A percentile compares a stretch with the other conserved stretches of the same genome.
Evolutionary conservation across 2,797 vertebrate genomes (phyloP).

Genomic region (Nannoperca obscura): DNA sequence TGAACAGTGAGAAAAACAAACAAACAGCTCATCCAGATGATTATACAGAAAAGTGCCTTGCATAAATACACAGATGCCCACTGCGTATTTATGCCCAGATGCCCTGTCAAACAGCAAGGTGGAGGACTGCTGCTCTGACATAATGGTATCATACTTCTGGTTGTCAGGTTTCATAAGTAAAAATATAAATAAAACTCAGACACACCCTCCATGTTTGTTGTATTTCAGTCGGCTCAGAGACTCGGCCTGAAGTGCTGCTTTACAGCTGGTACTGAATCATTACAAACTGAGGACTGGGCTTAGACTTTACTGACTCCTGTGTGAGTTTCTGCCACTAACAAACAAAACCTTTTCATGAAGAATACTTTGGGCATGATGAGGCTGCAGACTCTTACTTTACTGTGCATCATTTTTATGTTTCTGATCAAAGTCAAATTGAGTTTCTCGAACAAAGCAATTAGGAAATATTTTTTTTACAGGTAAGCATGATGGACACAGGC

Average conservation of each 20-base stretch:
- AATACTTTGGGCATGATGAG: slow-evolving; percentile 26
- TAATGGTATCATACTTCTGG: neutral
- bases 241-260: slow-evolving; percentile 25
- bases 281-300: slow-evolving; percentile 12
- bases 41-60: slow-evolving; percentile 31
- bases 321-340: slow-evolving; percentile 40
- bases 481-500: slow-evolving; percentile 10
- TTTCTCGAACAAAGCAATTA: neutral
- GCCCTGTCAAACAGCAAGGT: neutral
- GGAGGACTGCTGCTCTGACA: slow-evolving; percentile 13
- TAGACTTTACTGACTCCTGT: slow-evolving; percentile 32
- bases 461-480: neutral
- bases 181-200: neutral
- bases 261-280: slow-evolving; percentile 32
- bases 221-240: slow-evolving; percentile 20
- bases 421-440: neutral
- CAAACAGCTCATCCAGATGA: slow-evolving; percentile 38
- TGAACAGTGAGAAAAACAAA: slow-evolving; percentile 1
- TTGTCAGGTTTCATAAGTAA: neutral
- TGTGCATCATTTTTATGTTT: slow-evolving; percentile 34
- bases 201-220: neutral
- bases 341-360: slow-evolving; percentile 45
- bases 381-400: slow-evolving; percentile 22
- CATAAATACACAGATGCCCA: slow-evolving; percentile 37
- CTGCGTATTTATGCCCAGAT: too few relatives aligned